These are phyloP conservation scores for Synanthedon tipuliformis DNA, from an alignment of 2,888 invertebrate genomes.

Conservation along the genomic window DNA sequence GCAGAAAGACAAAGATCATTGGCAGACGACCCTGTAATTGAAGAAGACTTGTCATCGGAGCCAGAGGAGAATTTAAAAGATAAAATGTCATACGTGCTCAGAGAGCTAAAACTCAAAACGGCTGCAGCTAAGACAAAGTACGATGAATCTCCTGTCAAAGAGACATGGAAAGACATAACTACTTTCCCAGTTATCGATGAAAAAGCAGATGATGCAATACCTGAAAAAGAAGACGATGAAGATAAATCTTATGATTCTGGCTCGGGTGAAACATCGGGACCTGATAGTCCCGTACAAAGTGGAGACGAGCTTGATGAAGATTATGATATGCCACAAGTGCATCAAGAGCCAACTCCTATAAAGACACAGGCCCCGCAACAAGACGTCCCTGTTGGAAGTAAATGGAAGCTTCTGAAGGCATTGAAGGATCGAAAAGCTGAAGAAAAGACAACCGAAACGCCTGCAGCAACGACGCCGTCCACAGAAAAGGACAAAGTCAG, in stretches of 20 bases:
- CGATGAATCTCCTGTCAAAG: conserved; percentile 44
- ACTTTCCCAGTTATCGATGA: conserved; percentile 64
- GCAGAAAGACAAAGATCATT: conserved; percentile 72
- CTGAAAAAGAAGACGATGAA: conserved; percentile 42
- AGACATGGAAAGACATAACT: conserved; percentile 58
- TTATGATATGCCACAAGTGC: conserved; percentile 67
- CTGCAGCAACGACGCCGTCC: conserved; percentile 71
- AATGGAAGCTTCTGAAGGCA: conserved; percentile 92
- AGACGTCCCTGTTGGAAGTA: conserved; percentile 78
- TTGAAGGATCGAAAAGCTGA: conserved; percentile 91
- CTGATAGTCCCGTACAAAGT: conserved; percentile 84
- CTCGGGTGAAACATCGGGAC: conserved; percentile 90
- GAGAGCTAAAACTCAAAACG: conserved; percentile 80
- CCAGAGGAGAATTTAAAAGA: conserved; percentile 79
- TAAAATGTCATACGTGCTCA: conserved; percentile 82
- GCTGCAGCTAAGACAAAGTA: conserved; percentile 51
- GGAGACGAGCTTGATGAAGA: conserved; percentile 79
- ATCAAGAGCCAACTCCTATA: conserved; percentile 30
- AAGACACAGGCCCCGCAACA: conserved; percentile 49
- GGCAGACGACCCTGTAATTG: conserved; percentile 71
- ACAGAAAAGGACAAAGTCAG: conserved; percentile 76
- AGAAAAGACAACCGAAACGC: conserved; percentile 79
- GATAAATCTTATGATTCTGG: conserved; percentile 72
- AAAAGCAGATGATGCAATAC: conserved; percentile 32
- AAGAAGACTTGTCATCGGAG: conserved; percentile 59